Conservation (phyloP, 37 sponge, comb jelly and placozoan species). For the Sycon ciliatum region DNA sequence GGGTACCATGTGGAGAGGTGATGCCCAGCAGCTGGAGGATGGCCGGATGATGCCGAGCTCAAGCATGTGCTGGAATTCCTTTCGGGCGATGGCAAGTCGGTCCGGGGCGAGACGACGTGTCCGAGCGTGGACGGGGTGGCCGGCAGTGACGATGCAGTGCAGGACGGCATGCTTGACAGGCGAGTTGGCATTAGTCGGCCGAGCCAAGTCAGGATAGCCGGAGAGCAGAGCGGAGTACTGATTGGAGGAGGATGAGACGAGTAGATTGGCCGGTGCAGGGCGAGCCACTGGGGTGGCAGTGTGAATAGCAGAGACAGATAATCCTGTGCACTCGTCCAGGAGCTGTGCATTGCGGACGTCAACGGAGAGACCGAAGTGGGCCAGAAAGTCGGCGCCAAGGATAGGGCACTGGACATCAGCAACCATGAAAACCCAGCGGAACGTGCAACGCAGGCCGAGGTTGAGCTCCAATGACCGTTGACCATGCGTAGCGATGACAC, state of each 20-base stretch:
- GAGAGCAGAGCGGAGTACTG: conserved; percentile 26
- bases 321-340: background rate
- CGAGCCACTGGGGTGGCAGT: too few relatives aligned
- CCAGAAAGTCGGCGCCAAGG: conserved; percentile 51
- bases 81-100: conserved; percentile 12
- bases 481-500: conserved; percentile 21
- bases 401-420: conserved; percentile 56
- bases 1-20: too few relatives aligned
- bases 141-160: conserved; percentile 29
- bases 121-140: conserved; percentile 36
- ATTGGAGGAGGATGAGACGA: too few relatives aligned
- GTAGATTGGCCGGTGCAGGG: too few relatives aligned
- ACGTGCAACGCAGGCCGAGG: conserved; percentile 45
- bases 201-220: conserved; percentile 37
- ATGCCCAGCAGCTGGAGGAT: too few relatives aligned
- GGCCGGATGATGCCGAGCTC: too few relatives aligned
- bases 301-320: too few relatives aligned
- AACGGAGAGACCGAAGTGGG: conserved; percentile 22
- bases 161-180: conserved; percentile 18
- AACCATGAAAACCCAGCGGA: conserved; percentile 43
- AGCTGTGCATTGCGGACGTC: conserved; percentile 1
- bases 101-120: conserved; percentile 39
- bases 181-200: background rate
- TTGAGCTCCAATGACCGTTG: conserved; percentile 35
- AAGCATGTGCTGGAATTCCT: too few relatives aligned